These are phyloP conservation scores for Halocaridina rubra DNA, from an alignment of 2,888 invertebrate species.

Conservation along the genomic window DNA sequence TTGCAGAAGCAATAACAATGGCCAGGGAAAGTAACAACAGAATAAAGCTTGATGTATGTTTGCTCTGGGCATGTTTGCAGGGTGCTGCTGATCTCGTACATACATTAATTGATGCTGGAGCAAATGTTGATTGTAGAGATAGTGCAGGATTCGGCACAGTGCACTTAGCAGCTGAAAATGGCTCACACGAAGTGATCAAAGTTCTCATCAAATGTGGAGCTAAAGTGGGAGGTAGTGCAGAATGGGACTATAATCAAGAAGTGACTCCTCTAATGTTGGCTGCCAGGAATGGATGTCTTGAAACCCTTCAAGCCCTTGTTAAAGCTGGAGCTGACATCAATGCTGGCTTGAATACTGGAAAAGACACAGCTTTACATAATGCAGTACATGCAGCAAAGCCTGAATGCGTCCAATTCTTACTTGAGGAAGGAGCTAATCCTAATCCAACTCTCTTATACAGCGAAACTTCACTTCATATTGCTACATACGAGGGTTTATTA, in stretches of 20 bases:
- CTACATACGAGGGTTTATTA: constrained; percentile 79
- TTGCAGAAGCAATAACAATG: constrained; percentile 26
- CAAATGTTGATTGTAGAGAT: constrained; percentile 77
- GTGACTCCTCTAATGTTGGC: constrained; percentile 84
- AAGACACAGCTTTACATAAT: constrained; percentile 83
- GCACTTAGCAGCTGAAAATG: constrained; percentile 83
- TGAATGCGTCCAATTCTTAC: constrained; percentile 79
- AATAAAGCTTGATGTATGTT: constrained; percentile 52
- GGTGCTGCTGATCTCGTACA: constrained; percentile 45
- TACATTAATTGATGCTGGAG: constrained; percentile 68
- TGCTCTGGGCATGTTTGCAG: constrained; percentile 59
- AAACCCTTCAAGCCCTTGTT: constrained; percentile 79
- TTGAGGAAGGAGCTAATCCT: constrained; percentile 83
- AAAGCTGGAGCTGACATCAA: constrained; percentile 86
- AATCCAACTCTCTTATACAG: constrained; percentile 73
- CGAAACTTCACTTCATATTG: constrained; percentile 86
- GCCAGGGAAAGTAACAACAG: constrained; percentile 38
- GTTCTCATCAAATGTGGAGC: constrained; percentile 70
- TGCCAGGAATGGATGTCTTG: constrained; percentile 84
- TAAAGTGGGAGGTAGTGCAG: constrained; percentile 66
- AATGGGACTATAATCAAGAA: constrained; percentile 78
- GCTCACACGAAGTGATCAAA: constrained; percentile 78
- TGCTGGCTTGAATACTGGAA: constrained; percentile 84
- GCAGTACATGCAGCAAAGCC: constrained; percentile 82
- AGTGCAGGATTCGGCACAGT: constrained; percentile 80